These are phyloP conservation scores for Chironomus tepperi DNA, from an alignment of 1,140 invertebrate genomes.

Conservation along the genomic window DNA sequence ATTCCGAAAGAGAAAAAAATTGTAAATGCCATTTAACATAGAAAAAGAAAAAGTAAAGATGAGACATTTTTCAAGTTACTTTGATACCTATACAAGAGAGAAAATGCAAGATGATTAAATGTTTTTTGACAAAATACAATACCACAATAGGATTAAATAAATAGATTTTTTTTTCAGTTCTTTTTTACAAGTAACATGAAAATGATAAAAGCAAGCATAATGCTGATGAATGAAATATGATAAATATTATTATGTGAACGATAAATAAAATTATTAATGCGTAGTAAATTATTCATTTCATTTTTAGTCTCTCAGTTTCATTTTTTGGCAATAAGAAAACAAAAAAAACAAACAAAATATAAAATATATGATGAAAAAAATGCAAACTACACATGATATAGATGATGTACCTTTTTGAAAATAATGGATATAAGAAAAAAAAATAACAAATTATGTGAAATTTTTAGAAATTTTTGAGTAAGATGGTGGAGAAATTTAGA, in stretches of 20 bases:
- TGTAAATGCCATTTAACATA: not conserved
- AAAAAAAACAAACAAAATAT: not conserved
- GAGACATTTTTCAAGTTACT: not conserved
- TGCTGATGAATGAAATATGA: not conserved
- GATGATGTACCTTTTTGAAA: conserved; percentile 1
- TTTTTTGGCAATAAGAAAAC: not conserved
- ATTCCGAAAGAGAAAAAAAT: not conserved
- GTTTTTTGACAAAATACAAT: conserved; percentile 8
- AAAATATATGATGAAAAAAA: too few species aligned
- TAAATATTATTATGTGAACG: not conserved
- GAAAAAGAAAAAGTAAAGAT: not conserved
- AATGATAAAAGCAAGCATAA: too few species aligned
- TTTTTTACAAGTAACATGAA: not conserved
- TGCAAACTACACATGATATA: conserved; percentile 1
- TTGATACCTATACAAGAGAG: not conserved
- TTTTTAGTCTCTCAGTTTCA: too few species aligned
- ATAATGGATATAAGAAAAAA: not conserved
- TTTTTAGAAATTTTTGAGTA: not conserved
- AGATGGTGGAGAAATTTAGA: not conserved
- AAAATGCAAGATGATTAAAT: not conserved
- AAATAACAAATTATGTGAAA: not conserved
- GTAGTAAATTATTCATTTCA: not conserved
- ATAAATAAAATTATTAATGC: not conserved
- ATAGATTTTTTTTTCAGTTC: not conserved
- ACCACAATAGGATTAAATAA: not conserved